Conservation (phyloP, 1,140 invertebrate genomes). For the Heliconius hewitsoni region DNA sequence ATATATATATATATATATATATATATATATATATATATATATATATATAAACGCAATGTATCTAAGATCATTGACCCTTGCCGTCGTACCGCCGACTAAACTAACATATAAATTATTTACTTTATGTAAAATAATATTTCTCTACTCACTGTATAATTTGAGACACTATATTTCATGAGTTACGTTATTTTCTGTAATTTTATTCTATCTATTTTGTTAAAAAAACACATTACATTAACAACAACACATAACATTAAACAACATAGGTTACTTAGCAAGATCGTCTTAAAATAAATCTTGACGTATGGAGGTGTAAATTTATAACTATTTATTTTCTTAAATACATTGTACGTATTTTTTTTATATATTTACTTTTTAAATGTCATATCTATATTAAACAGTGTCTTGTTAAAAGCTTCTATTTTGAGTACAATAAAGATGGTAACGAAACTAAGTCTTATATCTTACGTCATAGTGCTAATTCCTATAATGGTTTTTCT, state of each 20-base stretch:
- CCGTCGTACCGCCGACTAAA: too few relatives aligned
- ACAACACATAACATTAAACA: neutral
- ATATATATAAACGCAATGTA: too few relatives aligned
- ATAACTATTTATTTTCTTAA: neutral
- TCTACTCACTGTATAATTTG: too few relatives aligned
- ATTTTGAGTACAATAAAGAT: neutral
- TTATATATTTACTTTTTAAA: neutral
- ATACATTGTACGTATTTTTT: neutral
- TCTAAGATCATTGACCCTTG: too few relatives aligned
- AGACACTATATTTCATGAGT: too few relatives aligned
- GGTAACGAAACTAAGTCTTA: too few relatives aligned
- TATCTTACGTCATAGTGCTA: too few relatives aligned
- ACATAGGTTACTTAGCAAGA: neutral
- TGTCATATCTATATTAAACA: neutral
- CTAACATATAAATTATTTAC: too few relatives aligned
- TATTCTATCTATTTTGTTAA: neutral
- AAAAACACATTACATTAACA: neutral
- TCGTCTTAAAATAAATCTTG: neutral
- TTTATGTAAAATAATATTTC: too few relatives aligned
- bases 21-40: too few relatives aligned
- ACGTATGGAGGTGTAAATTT: neutral
- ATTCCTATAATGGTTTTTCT: too few relatives aligned
- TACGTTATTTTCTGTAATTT: neutral
- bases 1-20: too few relatives aligned
- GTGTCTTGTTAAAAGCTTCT: neutral